A percentile compares a stretch with the other conserved stretches of the same genome.
These are phyloP conservation scores for Thereva unica DNA, from an alignment of 2,888 invertebrate genomes.

Conservation along the genomic window DNA sequence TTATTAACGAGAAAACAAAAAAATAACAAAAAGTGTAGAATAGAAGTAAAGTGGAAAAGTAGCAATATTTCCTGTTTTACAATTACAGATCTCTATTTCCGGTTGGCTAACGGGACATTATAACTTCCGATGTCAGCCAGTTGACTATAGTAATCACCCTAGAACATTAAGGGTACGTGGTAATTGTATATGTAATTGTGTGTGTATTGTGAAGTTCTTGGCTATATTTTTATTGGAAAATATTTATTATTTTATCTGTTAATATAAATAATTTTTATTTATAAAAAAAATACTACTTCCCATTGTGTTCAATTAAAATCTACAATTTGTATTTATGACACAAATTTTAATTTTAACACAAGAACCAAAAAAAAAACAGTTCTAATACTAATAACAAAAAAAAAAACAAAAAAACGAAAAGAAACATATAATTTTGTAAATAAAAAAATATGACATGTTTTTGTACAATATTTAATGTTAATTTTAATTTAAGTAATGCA, in stretches of 20 bases:
- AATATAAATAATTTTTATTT: not conserved
- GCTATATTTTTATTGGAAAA: constrained; percentile 6
- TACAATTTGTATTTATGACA: no score
- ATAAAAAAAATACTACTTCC: no score
- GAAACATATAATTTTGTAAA: no score
- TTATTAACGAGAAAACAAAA: not conserved
- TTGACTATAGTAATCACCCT: constrained; percentile 91
- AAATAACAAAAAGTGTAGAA: constrained; percentile 10
- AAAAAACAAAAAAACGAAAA: no score
- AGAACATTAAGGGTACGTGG: constrained; percentile 83
- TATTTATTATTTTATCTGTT: constrained; percentile 4
- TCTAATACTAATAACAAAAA: no score
- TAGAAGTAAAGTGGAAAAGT: constrained; percentile 18
- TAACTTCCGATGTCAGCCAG: constrained; percentile 94
- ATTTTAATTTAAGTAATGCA: no score
- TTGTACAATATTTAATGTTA: no score
- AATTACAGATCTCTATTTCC: constrained; percentile 77
- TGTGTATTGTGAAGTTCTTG: not conserved
- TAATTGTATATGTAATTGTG: constrained; percentile 43
- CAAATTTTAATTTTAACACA: no score
- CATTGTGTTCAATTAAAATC: not conserved
- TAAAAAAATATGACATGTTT: no score
- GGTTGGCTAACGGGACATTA: constrained; percentile 96
- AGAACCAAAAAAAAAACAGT: no score
- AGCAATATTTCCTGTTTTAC: constrained; percentile 34